Evolutionary conservation across 2,888 invertebrate genomes (phyloP).

Genomic region (Leptopterna dolabrata): DNA sequence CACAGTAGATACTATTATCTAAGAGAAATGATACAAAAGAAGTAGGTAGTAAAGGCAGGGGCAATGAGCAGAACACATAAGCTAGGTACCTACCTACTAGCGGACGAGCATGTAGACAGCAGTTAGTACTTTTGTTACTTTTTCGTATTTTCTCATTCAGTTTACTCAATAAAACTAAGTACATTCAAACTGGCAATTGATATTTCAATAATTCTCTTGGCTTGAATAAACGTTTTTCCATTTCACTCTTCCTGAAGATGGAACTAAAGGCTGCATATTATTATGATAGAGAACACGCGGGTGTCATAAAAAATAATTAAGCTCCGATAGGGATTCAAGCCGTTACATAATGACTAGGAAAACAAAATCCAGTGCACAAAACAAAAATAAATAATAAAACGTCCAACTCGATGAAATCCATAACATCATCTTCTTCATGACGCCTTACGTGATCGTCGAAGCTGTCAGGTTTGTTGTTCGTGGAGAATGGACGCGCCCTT

Average conservation of each 20-base stretch:
- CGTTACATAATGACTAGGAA: neutral
- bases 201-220: neutral
- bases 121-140: too few species aligned
- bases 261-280: neutral
- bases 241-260: neutral
- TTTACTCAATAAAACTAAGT: too few species aligned
- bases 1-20: too few species aligned
- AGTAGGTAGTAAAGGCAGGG: too few species aligned
- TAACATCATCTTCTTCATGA: neutral
- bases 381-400: neutral
- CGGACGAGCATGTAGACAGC: too few species aligned
- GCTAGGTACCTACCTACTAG: too few species aligned
- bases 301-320: neutral
- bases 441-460: neutral
- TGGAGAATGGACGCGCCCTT: neutral
- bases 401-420: neutral
- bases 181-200: neutral
- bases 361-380: neutral
- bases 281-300: neutral
- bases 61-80: too few species aligned
- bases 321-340: neutral
- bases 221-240: neutral
- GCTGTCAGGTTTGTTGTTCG: neutral
- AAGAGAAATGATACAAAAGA: too few species aligned
- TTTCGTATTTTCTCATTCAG: too few species aligned